These are phyloP conservation scores for Sakesphorus luctuosus DNA, from an alignment of 2,113 vertebrate species.

Conservation along the genomic window DNA sequence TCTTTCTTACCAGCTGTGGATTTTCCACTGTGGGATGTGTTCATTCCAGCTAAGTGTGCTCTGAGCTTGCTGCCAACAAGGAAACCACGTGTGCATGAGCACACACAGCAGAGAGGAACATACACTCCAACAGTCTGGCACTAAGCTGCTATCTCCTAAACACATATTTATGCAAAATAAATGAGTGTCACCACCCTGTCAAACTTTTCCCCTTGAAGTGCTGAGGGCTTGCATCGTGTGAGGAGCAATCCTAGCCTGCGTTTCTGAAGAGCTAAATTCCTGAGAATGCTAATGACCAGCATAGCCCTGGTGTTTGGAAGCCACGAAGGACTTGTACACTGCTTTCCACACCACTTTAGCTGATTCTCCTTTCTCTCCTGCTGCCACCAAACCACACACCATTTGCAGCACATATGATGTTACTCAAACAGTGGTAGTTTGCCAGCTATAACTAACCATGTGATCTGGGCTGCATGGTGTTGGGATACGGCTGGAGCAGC, in stretches of 20 bases:
- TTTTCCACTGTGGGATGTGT: not conserved
- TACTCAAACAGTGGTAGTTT: conserved; percentile 6
- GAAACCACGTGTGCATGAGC: fast-evolving
- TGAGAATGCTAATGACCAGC: not conserved
- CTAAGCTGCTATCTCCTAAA: not conserved
- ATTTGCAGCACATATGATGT: not conserved
- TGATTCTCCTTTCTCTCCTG: not conserved
- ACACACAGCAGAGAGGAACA: not conserved
- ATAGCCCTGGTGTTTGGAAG: not conserved
- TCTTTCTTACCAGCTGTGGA: not conserved
- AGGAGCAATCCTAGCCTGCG: not conserved
- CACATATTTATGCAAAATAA: not conserved
- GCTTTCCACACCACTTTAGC: not conserved
- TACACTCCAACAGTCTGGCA: not conserved
- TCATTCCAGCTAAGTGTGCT: not conserved
- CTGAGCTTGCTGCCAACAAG: not conserved
- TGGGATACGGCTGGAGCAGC: not conserved
- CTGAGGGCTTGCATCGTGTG: not conserved
- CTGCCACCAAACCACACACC: conserved; percentile 10
- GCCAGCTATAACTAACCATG: not conserved
- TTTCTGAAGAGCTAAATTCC: not conserved
- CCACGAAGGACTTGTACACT: not conserved
- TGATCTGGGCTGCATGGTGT: not conserved
- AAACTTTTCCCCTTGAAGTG: not conserved
- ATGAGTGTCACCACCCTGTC: not conserved